These are phyloP conservation scores for Phycodurus eques DNA, from an alignment of 2,113 vertebrate genomes.

Conservation along the genomic window DNA sequence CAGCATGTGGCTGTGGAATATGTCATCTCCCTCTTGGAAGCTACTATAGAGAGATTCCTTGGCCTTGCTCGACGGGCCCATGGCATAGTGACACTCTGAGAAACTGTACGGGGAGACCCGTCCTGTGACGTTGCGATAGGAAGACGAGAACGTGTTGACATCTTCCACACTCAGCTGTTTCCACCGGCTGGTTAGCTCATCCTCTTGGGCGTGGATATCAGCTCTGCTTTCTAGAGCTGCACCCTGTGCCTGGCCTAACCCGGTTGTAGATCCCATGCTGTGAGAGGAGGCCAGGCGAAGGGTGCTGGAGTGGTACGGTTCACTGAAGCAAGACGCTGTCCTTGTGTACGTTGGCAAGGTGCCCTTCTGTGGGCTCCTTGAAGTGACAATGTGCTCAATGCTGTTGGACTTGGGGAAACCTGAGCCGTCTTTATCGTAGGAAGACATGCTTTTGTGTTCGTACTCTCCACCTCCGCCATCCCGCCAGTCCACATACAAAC, in stretches of 20 bases:
- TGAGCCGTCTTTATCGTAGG: conserved; percentile 77
- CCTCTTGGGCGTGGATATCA: conserved; percentile 71
- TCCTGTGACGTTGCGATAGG: conserved; percentile 74
- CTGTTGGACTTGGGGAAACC: conserved; percentile 80
- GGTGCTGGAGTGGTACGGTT: conserved; percentile 79
- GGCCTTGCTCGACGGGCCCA: conserved; percentile 73
- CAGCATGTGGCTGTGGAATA: conserved; percentile 78
- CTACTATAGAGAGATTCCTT: conserved; percentile 84
- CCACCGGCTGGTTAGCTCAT: conserved; percentile 81
- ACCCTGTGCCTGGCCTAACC: conserved; percentile 38
- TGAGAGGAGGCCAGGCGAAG: conserved; percentile 78
- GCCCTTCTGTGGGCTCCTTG: conserved; percentile 75
- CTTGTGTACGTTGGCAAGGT: conserved; percentile 75
- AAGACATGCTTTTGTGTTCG: conserved; percentile 74
- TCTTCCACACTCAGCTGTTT: conserved; percentile 88
- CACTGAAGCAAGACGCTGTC: conserved; percentile 82
- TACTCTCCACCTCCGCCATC: conserved; percentile 77
- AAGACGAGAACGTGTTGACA: conserved; percentile 77
- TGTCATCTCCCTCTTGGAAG: conserved; percentile 86
- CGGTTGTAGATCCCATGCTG: conserved; percentile 72
- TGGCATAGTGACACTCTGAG: conserved; percentile 79
- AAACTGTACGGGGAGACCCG: conserved; percentile 83
- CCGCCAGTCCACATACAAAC: conserved; percentile 82
- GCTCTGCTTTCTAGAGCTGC: conserved; percentile 30
- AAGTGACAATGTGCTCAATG: conserved; percentile 77